Evolutionary conservation across 2,888 invertebrate genomes (phyloP).

Genomic region (Allacma fusca): DNA sequence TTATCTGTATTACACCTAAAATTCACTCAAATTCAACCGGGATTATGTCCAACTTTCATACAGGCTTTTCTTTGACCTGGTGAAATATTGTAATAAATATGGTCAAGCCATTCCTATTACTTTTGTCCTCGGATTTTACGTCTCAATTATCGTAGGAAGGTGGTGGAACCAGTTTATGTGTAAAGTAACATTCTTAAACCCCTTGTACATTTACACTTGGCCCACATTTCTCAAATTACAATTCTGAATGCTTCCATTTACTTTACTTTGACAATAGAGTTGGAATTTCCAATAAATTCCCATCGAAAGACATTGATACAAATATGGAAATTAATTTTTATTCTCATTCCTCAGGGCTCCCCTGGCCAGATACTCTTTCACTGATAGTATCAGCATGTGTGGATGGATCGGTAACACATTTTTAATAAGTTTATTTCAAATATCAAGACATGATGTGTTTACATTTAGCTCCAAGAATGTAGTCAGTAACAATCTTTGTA

Average conservation of each 20-base stretch:
- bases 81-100: constrained; percentile 31
- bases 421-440: neutral
- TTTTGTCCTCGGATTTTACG: constrained; percentile 40
- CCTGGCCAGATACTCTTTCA: constrained; percentile 30
- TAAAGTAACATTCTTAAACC: too few relatives aligned
- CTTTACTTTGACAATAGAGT: too few relatives aligned
- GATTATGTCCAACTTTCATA: neutral
- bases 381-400: constrained; percentile 12
- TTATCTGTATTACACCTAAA: too few relatives aligned
- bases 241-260: too few relatives aligned
- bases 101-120: constrained; percentile 39
- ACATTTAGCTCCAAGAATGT: too few relatives aligned
- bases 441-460: too few relatives aligned
- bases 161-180: constrained; percentile 39
- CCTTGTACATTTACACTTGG: too few relatives aligned
- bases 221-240: too few relatives aligned
- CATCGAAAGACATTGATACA: too few relatives aligned
- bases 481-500: too few relatives aligned
- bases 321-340: neutral
- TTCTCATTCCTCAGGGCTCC: constrained; percentile 43
- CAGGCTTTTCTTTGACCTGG: constrained; percentile 30
- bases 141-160: constrained; percentile 20
- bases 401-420: constrained; percentile 19
- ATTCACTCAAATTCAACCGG: too few relatives aligned
- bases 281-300: too few relatives aligned